Base-by-base conservation (phyloP, 2,113 vertebrate species). In the Phrynosoma platyrhinos region DNA sequence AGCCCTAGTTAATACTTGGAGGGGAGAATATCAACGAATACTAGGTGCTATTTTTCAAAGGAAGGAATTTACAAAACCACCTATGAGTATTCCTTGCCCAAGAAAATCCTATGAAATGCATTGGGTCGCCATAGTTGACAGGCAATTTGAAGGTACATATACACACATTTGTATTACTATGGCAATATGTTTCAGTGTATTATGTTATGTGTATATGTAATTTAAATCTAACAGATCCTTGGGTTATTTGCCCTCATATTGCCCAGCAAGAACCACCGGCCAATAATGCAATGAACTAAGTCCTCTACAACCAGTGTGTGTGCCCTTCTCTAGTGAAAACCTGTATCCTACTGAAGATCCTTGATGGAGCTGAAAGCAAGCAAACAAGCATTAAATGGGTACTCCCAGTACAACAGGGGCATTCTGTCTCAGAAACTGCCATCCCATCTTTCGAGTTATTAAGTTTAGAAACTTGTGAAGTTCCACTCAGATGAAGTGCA, bases 401-500 rank as follows among this genome's bases (percentile, higher is more conserved):
- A 18, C 53, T 85, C 32, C 36, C 40, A 30, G 36, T 77, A 64
- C 30, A 13, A 30, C 64, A 79, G 27, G 12, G 23, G 20, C 10
- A 69, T 66, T 86, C 66, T 55, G 1, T 69, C 78, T 87, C 27
- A 8, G 77, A 21, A 30, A 72, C 14, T 36, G 20, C 77, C 13
- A 40, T 40, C 71, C 25, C 66, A 52, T 32, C 58, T 78, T 78
- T 78, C 27, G 20, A n/a, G 9, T 86, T 80, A 87, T 53, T 69
- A 27, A 66, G 69, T 79, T 69, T 87, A 64, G 76, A 79, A 71
- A 71, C 13, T 9, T 18, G 66, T 87, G 78, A 40, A 68, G 62
- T 32, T 68, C 62, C 84, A 68, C 75, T 79, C 75, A 69, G 40
- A 79, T 32, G 76, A 86, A 86, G 66, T 18, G n/a, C 2, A 79